phyloP scores from a whole-genome alignment of 2,888 invertebrate genomes.

The Lysandra bellargus region DNA sequence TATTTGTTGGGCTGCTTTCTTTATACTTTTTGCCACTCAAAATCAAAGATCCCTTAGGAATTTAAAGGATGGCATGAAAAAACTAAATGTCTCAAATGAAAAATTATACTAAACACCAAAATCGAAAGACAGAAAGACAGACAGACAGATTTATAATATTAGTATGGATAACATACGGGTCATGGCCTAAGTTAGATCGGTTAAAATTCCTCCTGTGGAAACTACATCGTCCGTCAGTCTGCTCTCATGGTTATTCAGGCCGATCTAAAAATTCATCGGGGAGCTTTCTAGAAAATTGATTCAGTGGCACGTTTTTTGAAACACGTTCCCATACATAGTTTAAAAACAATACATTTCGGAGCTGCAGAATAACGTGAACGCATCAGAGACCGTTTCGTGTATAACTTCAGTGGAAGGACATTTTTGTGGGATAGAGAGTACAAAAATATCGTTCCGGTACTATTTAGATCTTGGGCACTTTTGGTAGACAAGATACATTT shows the following conservation, averaged over 20 bases:
- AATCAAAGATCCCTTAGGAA: no score
- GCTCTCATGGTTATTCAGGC: slow-evolving; percentile 35
- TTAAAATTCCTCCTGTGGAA: background rate
- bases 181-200: background rate
- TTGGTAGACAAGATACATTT: background rate
- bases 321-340: slow-evolving; percentile 28
- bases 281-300: slow-evolving; percentile 39
- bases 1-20: background rate
- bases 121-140: no score
- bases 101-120: no score
- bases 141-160: no score
- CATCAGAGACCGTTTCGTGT: background rate
- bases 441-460: background rate
- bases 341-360: slow-evolving; percentile 12
- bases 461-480: background rate
- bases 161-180: background rate
- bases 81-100: no score
- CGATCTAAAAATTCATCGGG: slow-evolving; percentile 35
- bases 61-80: no score
- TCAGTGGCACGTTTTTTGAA: slow-evolving; percentile 34
- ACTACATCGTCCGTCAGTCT: slow-evolving; percentile 14
- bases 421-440: background rate
- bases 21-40: no score
- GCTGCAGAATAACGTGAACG: background rate
- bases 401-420: background rate